Evolutionary conservation across 2,113 vertebrate species (phyloP).

Genomic region (Notechis scutatus): DNA sequence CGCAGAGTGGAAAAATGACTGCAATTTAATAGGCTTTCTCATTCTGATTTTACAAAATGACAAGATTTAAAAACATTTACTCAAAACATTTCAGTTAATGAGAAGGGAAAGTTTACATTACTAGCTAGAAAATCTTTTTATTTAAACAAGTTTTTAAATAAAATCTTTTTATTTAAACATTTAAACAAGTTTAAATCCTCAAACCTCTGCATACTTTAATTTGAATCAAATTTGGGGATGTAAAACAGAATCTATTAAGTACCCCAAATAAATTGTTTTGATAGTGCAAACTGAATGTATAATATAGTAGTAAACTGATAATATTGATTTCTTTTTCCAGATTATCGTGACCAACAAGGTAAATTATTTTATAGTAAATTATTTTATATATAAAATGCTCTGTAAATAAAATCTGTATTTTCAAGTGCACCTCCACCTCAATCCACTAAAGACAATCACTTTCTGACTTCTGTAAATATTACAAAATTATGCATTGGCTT

Average conservation of each 20-base stretch:
- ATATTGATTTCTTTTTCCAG: conserved; percentile 27
- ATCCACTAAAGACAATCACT: background rate
- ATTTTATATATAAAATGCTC: conserved; percentile 37
- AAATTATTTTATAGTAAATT: conserved; percentile 13
- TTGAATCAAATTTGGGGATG: background rate
- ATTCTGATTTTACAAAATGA: conserved; percentile 26
- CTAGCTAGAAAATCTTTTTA: background rate
- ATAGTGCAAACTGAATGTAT: conserved; percentile 46
- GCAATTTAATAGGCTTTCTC: conserved; percentile 46
- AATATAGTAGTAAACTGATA: conserved; percentile 33
- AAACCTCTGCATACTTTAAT: background rate
- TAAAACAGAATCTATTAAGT: conserved; percentile 22
- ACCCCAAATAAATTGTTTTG: conserved; percentile 10
- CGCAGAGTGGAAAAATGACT: conserved; percentile 29
- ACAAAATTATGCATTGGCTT: background rate
- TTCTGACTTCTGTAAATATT: background rate
- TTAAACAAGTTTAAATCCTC: background rate
- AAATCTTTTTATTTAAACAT: background rate
- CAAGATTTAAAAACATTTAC: conserved; percentile 22
- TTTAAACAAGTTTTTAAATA: no score
- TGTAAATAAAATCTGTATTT: conserved; percentile 37
- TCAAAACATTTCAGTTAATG: conserved; percentile 9
- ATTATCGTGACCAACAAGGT: conserved; percentile 39
- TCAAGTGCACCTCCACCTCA: background rate
- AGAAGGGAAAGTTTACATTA: background rate